These are phyloP conservation scores for Myrmophylax atrothorax DNA, from an alignment of 2,113 vertebrate genomes.

Conservation along the genomic window DNA sequence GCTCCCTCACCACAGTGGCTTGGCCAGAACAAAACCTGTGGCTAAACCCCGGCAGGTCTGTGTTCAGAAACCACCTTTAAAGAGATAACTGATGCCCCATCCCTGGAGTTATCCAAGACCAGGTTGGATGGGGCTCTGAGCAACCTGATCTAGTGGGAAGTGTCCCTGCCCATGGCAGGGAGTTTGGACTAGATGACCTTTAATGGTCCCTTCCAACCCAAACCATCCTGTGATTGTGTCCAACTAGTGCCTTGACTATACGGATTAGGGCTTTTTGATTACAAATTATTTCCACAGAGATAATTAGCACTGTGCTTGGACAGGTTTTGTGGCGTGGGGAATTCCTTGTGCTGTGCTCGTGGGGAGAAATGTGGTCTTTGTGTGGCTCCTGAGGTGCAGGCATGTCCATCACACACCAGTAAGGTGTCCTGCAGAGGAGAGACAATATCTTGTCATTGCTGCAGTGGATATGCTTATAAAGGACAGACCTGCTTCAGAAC, in stretches of 20 bases:
- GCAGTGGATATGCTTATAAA: not conserved
- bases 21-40: not conserved
- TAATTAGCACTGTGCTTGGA: not conserved
- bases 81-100: not conserved
- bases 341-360: accelerated
- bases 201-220: not conserved
- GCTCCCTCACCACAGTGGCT: not conserved
- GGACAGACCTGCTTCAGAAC: not conserved
- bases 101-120: not conserved
- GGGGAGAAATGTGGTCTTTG: not conserved
- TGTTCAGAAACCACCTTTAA: not conserved
- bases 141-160: not conserved
- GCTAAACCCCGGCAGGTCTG: not conserved
- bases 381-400: accelerated
- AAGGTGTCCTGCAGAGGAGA: not conserved
- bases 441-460: not conserved
- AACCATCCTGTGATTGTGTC: not conserved
- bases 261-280: not conserved
- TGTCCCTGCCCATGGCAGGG: not conserved
- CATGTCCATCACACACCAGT: accelerated
- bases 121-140: not conserved
- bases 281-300: not conserved
- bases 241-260: not conserved
- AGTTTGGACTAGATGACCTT: not conserved
- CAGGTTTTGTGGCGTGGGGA: not conserved